Evolutionary conservation across 2,797 vertebrate genomes (phyloP), one percentile per base, ranked within the genome.

Genomic region (Vireo griseus): DNA sequence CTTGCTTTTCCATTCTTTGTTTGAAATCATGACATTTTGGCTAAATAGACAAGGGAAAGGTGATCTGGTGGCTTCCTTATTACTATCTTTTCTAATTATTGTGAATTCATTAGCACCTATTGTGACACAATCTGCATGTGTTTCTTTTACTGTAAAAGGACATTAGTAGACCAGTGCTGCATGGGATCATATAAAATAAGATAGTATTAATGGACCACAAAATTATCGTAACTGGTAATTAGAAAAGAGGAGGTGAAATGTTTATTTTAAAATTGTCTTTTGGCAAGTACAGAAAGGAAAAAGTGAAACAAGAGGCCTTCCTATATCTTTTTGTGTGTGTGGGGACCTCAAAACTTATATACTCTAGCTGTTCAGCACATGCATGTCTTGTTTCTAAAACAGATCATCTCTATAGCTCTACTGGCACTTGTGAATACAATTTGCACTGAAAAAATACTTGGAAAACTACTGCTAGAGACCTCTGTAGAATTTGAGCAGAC

Each of bases 371-470:
- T 47, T 59, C 31, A 59, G 19, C 13, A 47, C 48, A 86, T 33
- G 16, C 7, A 47, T 29, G 40, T 94, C 69, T 85, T 80, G 14
- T 58, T 86, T 93, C 47, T 80, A 71, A 95, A 94, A 76, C 12
- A 39, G 35, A 73, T 26, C 31, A 39, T 29, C 57, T 87, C 86
- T 63, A 61, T 28, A 93, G 57, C 26, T 44, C 25, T 65, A 42
- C n/a, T 77, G 63, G 66, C 39, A 47, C 66, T 91, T 80, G 61
- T 77, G 81, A 95, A 87, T 81, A 61, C n/a, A 88, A 25, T 39
- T 86, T 52, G 31, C 22, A 91, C 8, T 65, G 81, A 86, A 92
- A 94, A 89, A 63, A 29, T 94, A 82, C 88, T 95, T 90, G 71
- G n/a, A 86, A 81, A 93, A 71, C 52, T 91, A 90, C 59, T 28